Evolutionary conservation across 1,140 invertebrate genomes (phyloP).

Genomic region (Temnothorax nylanderi): DNA sequence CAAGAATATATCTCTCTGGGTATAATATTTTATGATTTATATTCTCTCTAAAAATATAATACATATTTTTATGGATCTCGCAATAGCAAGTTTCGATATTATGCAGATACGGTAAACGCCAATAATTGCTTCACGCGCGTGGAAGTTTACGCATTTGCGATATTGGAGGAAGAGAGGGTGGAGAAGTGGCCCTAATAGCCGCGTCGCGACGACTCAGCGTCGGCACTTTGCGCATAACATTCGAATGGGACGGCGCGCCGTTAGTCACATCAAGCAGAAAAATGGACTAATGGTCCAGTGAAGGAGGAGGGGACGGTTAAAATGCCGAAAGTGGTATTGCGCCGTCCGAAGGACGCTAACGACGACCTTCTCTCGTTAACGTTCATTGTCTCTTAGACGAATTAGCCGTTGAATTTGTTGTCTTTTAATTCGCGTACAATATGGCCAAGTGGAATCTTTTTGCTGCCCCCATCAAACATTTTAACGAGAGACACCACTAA

Average conservation of each 20-base stretch:
- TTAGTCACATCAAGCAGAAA: slow-evolving; percentile 33
- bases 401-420: slow-evolving; percentile 74
- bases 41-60: background rate
- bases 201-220: background rate
- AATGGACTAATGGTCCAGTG: slow-evolving; percentile 19
- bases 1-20: background rate
- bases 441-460: slow-evolving; percentile 44
- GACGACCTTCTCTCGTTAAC: slow-evolving; percentile 74
- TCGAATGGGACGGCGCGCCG: background rate
- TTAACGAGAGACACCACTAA: slow-evolving; percentile 48
- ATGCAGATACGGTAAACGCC: background rate
- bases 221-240: slow-evolving; percentile 7
- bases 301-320: background rate
- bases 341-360: background rate
- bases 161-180: background rate
- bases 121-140: background rate
- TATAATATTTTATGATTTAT: background rate
- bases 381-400: slow-evolving; percentile 76
- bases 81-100: background rate
- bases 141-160: background rate
- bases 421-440: slow-evolving; percentile 75
- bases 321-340: slow-evolving; percentile 1
- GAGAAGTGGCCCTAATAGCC: background rate
- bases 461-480: slow-evolving; percentile 49
- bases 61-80: background rate